Percentiles rank a stretch among this genome's conserved stretches.
Conservation (phyloP, 2,888 invertebrate genomes). For the Panopea generosa region DNA sequence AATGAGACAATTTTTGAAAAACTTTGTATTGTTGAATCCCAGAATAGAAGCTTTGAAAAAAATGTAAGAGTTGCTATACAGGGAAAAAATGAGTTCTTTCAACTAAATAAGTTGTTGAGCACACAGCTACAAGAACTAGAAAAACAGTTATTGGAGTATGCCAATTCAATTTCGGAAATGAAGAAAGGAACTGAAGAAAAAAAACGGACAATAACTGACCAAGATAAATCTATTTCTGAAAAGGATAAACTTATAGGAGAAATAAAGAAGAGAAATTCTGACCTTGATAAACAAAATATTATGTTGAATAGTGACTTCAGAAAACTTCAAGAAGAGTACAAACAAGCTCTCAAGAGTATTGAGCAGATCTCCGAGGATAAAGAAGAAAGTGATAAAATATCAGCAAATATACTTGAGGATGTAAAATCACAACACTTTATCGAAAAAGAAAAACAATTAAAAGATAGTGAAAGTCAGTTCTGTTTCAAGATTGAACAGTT, state of each 20-base stretch:
- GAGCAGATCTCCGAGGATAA: slow-evolving; percentile 12
- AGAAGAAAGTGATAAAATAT: background rate
- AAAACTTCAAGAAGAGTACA: slow-evolving; percentile 36
- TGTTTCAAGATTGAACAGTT: background rate
- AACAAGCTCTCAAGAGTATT: slow-evolving; percentile 2
- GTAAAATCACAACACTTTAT: background rate
- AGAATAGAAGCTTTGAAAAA: background rate
- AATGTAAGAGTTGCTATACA: background rate
- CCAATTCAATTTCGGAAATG: slow-evolving; percentile 52
- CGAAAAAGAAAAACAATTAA: background rate
- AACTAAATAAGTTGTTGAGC: background rate
- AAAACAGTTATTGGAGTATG: slow-evolving; percentile 48
- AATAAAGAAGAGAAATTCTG: slow-evolving; percentile 37
- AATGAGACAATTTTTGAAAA: slow-evolving; percentile 7
- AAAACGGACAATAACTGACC: slow-evolving; percentile 18
- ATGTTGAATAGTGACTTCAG: slow-evolving; percentile 41
- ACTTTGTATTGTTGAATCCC: background rate
- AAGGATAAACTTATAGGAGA: slow-evolving; percentile 19
- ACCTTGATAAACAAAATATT: slow-evolving; percentile 50
- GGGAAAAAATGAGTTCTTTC: background rate
- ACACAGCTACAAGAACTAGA: slow-evolving; percentile 22
- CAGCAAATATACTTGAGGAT: background rate
- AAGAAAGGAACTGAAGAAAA: slow-evolving; percentile 41
- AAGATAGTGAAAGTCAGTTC: background rate
- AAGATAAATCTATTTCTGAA: too few species aligned